These are phyloP conservation scores for Chitala chitala DNA, from an alignment of 2,113 vertebrate species.

Conservation along the genomic window DNA sequence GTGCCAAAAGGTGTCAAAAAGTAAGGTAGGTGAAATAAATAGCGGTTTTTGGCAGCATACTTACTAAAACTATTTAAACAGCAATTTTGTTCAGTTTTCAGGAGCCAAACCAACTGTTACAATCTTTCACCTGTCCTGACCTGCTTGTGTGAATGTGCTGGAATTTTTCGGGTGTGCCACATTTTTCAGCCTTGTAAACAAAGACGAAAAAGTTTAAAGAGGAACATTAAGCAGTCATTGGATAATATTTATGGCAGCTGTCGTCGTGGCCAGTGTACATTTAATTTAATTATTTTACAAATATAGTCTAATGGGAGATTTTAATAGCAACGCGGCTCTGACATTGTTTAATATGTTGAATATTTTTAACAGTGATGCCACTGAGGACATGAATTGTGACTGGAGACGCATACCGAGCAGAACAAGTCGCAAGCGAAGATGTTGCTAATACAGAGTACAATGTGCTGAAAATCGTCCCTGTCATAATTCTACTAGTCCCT, in stretches of 20 bases:
- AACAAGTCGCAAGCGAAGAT: not conserved
- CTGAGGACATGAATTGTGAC: not conserved
- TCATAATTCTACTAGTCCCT: not conserved
- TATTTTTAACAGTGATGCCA: not conserved
- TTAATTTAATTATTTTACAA: no score
- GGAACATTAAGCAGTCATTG: not conserved
- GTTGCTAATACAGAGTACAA: not conserved
- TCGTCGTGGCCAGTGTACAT: not conserved
- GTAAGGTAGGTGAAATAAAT: not conserved
- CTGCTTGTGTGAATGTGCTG: not conserved
- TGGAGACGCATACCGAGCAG: not conserved
- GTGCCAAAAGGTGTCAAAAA: conserved; percentile 1
- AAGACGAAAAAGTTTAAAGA: not conserved
- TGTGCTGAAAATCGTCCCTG: not conserved
- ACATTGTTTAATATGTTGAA: not conserved
- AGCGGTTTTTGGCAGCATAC: not conserved
- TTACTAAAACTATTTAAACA: not conserved
- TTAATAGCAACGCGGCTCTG: not conserved
- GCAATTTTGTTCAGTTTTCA: not conserved
- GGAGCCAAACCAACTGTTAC: not conserved
- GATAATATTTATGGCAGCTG: not conserved
- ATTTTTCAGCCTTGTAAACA: not conserved
- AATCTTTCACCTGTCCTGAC: not conserved
- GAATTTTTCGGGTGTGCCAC: not conserved
- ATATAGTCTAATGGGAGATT: not conserved